These are phyloP conservation scores for Xiphorhynchus erythropygius DNA, from an alignment of 2,797 vertebrate species.

Conservation along the genomic window DNA sequence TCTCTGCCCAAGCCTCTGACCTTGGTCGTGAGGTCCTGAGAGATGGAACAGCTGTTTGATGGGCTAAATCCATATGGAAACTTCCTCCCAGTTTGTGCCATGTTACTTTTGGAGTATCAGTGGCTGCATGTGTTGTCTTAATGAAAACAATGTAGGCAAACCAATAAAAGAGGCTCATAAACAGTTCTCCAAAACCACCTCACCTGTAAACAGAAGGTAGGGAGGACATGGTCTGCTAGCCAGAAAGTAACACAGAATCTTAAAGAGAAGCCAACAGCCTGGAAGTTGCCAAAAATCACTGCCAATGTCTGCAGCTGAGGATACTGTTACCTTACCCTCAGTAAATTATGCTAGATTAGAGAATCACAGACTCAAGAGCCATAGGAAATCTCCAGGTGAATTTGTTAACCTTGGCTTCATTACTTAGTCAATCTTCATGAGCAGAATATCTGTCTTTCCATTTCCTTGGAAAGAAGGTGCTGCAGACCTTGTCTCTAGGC, in stretches of 20 bases:
- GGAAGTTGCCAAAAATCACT: slow-evolving; percentile 7
- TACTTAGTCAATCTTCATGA: background rate
- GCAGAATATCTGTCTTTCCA: background rate
- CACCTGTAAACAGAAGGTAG: background rate
- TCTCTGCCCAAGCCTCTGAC: slow-evolving; percentile 32
- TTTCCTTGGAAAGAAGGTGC: slow-evolving; percentile 13
- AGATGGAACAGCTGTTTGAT: background rate
- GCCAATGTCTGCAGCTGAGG: background rate
- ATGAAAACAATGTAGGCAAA: background rate
- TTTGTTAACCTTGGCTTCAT: background rate
- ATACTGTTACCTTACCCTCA: background rate
- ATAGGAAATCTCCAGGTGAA: slow-evolving; percentile 8
- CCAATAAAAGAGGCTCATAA: background rate
- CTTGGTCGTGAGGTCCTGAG: background rate
- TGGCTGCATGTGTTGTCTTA: background rate
- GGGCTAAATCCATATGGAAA: background rate
- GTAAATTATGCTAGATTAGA: background rate
- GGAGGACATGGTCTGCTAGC: background rate
- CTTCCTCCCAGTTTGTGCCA: fast-evolving
- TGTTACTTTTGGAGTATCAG: background rate
- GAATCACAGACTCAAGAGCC: background rate
- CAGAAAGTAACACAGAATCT: background rate
- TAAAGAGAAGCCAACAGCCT: background rate
- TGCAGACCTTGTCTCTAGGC: slow-evolving; percentile 24
- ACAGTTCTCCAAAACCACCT: background rate